These are phyloP conservation scores for Lacanobia wlatinum DNA, from an alignment of 2,888 invertebrate species.

Conservation along the genomic window DNA sequence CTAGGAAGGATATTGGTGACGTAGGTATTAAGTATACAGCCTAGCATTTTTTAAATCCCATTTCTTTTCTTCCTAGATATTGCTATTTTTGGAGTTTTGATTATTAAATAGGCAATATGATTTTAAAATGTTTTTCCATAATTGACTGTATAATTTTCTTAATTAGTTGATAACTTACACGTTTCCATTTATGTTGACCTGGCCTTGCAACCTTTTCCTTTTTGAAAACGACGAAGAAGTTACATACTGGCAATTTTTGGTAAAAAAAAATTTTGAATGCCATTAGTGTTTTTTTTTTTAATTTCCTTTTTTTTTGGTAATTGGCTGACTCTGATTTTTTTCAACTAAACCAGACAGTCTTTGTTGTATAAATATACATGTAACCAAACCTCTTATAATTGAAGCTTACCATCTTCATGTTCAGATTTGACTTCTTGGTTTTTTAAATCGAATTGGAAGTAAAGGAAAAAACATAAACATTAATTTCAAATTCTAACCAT, in stretches of 20 bases:
- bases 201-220: neutral
- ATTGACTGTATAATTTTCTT: neutral
- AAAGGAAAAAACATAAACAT: neutral
- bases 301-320: neutral
- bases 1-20: neutral
- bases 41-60: neutral
- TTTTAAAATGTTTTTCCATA: neutral
- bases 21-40: slow-evolving; percentile 32
- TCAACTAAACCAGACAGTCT: neutral
- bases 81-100: neutral
- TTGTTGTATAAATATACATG: neutral
- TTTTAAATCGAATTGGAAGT: neutral
- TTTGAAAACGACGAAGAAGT: neutral
- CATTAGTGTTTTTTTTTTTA: neutral
- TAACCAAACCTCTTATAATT: too few relatives aligned
- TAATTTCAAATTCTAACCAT: too few relatives aligned
- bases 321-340: neutral
- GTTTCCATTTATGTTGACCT: too few relatives aligned
- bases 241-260: neutral
- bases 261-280: neutral
- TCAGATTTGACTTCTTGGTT: too few relatives aligned
- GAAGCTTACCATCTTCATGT: too few relatives aligned
- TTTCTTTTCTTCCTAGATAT: neutral
- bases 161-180: too few relatives aligned
- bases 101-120: neutral